Base-by-base conservation (phyloP, 2,888 invertebrate species). In the Alentia gelatinosa region DNA sequence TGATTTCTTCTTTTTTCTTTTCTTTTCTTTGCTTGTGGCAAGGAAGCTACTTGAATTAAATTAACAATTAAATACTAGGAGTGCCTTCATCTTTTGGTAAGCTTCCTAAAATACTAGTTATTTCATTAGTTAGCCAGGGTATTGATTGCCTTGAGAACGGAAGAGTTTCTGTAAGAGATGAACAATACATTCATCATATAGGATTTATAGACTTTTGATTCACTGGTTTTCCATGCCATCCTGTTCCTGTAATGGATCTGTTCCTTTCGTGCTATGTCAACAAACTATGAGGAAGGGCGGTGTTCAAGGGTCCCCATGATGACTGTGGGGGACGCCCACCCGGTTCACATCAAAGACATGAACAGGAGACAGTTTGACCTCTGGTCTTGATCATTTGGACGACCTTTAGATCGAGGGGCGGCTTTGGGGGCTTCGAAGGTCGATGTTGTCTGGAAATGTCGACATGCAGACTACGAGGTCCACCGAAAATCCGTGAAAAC, bases 401-500 rank as follows among this genome's bases (percentile, higher is more conserved):
- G 33, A 68, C 68, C 68, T 68, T 68, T 68, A 30, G 68, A 56
- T 19, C 68, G n/a, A n/a, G 68, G 68, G 68, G 68, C n/a, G 68
- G 68, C 30, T 68, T 30, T 68, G 68, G 47, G 9, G 7, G 26
- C 68, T 68, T 30, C 47, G 19, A 47, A 47, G 47, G 47, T 47
- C 47, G 47, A 47, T 47, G 9, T 47, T 19, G 47, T 47, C 47
- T 12, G 47, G 7, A n/a, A n/a, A n/a, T n/a, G n/a, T n/a, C n/a
- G n/a, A n/a, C n/a, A n/a, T n/a, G n/a, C n/a, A n/a, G n/a, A n/a
- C n/a, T n/a, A n/a, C n/a, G n/a, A n/a, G n/a, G n/a, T n/a, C n/a
- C n/a, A n/a, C n/a, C n/a, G n/a, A n/a, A n/a, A n/a, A n/a, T n/a
- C n/a, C n/a, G n/a, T n/a, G n/a, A n/a, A n/a, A n/a, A n/a, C n/a